Percentiles rank a stretch among this genome's conserved stretches.
phyloP scores from a whole-genome alignment of 2,113 vertebrate genomes.

The Caretta caretta region DNA sequence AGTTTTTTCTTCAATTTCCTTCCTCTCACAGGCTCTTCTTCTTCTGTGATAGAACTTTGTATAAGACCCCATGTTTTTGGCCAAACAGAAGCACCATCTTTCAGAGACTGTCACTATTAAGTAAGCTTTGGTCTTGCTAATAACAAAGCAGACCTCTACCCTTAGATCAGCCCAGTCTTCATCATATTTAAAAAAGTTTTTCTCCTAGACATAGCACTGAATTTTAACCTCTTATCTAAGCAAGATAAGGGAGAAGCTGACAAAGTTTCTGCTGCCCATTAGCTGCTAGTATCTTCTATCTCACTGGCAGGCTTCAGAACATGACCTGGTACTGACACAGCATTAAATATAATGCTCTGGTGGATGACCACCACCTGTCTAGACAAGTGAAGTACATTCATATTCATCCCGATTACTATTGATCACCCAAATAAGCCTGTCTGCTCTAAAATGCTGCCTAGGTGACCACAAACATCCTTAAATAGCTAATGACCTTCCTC shows the following conservation, averaged over 20 bases:
- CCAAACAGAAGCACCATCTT: background rate
- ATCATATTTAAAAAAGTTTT: no score
- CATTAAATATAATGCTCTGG: no score
- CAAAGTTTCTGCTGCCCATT: no score
- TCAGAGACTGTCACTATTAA: background rate
- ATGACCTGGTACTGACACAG: no score
- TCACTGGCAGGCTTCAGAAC: no score
- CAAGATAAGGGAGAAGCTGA: no score
- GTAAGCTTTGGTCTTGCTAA: background rate
- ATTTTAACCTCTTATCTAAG: no score
- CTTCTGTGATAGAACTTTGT: background rate
- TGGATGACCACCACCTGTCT: background rate
- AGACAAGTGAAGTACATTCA: background rate
- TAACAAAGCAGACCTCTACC: background rate
- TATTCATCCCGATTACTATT: background rate
- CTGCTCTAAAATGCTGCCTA: background rate
- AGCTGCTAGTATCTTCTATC: no score
- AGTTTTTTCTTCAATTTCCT: background rate
- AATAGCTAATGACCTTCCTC: background rate
- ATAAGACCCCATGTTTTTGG: background rate
- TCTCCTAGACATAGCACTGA: no score
- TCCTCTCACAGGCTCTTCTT: background rate
- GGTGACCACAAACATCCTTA: background rate
- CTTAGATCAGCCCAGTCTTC: no score
- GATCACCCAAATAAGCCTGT: background rate